Evolutionary conservation across 2,888 invertebrate species (phyloP).

Genomic region (Zhengitettix transpicula): DNA sequence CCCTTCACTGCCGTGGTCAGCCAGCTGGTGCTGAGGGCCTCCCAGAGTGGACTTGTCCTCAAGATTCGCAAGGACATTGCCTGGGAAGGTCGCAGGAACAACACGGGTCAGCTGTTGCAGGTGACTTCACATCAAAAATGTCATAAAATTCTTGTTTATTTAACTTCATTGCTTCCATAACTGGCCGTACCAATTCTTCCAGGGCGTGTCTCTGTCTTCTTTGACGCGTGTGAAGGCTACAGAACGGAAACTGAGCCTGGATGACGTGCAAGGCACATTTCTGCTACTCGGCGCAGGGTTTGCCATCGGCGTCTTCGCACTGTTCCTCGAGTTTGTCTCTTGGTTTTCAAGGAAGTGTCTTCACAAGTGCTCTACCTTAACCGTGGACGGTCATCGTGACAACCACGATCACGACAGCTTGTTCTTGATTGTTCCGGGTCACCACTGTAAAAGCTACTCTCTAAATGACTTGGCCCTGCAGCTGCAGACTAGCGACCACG

Average conservation of each 20-base stretch:
- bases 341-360: neutral
- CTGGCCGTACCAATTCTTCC: slow-evolving; percentile 10
- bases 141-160: too few species aligned
- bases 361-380: neutral
- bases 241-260: slow-evolving; percentile 57
- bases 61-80: slow-evolving; percentile 54
- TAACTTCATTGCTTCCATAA: neutral
- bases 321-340: slow-evolving; percentile 42
- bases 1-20: slow-evolving; percentile 45
- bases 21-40: slow-evolving; percentile 37
- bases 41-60: slow-evolving; percentile 48
- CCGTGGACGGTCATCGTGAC: too few species aligned
- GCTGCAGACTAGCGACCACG: too few species aligned
- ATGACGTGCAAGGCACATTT: slow-evolving; percentile 73
- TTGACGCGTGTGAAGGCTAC: slow-evolving; percentile 33
- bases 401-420: too few species aligned
- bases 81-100: slow-evolving; percentile 50
- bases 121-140: slow-evolving; percentile 23
- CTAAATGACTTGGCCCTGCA: too few species aligned
- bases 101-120: slow-evolving; percentile 42
- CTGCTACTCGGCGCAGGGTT: slow-evolving; percentile 54
- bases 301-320: slow-evolving; percentile 39
- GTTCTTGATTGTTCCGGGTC: too few species aligned
- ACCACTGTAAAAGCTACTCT: too few species aligned
- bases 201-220: slow-evolving; percentile 29